These are phyloP conservation scores for rabbit (Oryctolagus cuniculus) DNA, from an alignment of 2,113 vertebrate genomes.

Conservation along the genomic window DNA sequence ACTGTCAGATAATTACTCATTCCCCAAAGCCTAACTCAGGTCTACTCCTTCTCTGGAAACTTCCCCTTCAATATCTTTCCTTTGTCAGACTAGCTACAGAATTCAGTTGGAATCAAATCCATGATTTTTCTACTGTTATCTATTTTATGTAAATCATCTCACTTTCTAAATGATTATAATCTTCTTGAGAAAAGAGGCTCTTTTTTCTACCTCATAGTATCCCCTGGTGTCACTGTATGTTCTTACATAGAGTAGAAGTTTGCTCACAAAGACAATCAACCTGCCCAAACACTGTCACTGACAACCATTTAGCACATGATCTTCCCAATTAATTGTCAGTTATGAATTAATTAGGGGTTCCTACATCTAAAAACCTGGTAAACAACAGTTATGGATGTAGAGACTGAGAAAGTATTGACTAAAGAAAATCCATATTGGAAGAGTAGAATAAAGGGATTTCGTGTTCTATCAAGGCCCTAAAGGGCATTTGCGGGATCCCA, in stretches of 20 bases:
- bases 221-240: neutral
- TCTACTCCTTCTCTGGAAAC: neutral
- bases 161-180: slow-evolving; percentile 23
- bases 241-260: neutral
- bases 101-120: neutral
- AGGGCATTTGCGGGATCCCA: neutral
- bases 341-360: slow-evolving; percentile 14
- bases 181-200: slow-evolving; percentile 7
- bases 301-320: neutral
- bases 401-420: neutral
- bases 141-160: slow-evolving; percentile 7
- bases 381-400: neutral
- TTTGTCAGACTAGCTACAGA: neutral
- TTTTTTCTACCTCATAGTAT: neutral
- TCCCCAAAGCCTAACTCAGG: slow-evolving; percentile 1
- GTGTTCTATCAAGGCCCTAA: neutral
- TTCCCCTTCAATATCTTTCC: neutral
- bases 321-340: neutral
- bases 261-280: neutral
- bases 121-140: slow-evolving; percentile 15
- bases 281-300: neutral
- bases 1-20: neutral
- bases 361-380: neutral
- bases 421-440: neutral
- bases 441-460: neutral